phyloP scores from a whole-genome alignment of 2,888 invertebrate species.

The Lycophotia porphyrea region DNA sequence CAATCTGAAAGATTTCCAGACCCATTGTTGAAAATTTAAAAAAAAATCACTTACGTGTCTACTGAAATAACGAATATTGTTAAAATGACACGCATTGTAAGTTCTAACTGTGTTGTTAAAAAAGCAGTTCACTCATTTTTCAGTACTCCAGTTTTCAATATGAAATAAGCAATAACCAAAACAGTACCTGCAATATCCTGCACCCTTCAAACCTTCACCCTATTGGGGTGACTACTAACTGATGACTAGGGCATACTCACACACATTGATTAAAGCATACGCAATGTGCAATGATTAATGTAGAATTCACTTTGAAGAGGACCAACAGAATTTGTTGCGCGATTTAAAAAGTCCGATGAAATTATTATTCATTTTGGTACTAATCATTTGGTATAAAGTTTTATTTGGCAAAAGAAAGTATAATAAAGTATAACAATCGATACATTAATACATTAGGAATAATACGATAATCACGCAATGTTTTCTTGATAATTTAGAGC shows the following conservation, averaged over 20 bases:
- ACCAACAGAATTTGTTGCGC: neutral
- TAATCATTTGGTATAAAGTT: neutral
- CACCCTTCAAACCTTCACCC: conserved; percentile 16
- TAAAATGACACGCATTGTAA: neutral
- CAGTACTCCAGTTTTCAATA: neutral
- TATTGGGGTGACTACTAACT: conserved; percentile 5
- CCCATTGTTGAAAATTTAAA: neutral
- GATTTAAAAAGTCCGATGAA: neutral
- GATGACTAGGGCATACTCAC: conserved; percentile 26
- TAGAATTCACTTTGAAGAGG: conserved; percentile 17
- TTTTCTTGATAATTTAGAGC: neutral
- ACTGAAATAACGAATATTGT: neutral
- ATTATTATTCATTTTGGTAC: neutral
- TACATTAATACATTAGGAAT: neutral
- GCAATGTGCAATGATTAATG: conserved; percentile 23
- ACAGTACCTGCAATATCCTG: conserved; percentile 13
- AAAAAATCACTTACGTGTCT: neutral
- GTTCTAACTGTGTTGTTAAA: neutral
- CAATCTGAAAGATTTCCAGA: neutral
- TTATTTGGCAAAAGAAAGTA: neutral
- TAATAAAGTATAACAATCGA: neutral
- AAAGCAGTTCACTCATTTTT: neutral
- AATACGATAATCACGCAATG: neutral
- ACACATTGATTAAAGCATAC: conserved; percentile 24
- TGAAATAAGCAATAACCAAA: conserved; percentile 14